phyloP scores from a whole-genome alignment of 2,113 vertebrate genomes.

The Rhinopomastus cyanomelas region DNA sequence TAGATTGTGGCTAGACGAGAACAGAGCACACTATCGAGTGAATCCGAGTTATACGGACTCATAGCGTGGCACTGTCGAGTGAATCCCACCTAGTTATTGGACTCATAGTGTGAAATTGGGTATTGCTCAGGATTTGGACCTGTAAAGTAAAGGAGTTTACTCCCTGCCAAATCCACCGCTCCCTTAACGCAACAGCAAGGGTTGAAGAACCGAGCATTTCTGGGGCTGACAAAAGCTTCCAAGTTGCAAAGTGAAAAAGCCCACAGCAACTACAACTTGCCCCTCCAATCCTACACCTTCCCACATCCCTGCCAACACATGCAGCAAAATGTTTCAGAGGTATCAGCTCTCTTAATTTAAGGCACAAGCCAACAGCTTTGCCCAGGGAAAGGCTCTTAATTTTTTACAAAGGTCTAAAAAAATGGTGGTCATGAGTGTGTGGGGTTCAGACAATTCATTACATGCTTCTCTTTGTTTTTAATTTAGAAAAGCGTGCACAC shows the following conservation, averaged over 20 bases:
- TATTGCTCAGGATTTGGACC: no score
- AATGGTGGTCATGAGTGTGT: neutral
- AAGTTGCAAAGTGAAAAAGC: conserved; percentile 9
- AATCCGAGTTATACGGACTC: no score
- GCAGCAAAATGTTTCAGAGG: neutral
- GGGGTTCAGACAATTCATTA: neutral
- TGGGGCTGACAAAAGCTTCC: conserved; percentile 10
- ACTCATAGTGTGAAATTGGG: no score
- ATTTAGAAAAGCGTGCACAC: neutral
- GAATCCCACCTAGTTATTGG: no score
- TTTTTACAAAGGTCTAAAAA: neutral
- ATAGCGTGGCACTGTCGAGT: no score
- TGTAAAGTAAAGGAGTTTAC: no score
- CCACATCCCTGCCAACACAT: conserved; percentile 30
- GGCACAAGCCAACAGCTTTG: neutral
- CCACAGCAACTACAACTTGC: neutral
- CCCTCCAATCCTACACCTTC: conserved; percentile 24
- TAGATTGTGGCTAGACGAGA: no score
- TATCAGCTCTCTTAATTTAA: neutral
- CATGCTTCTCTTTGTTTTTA: neutral
- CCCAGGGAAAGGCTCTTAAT: neutral
- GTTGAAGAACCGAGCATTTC: neutral
- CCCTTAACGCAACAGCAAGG: no score
- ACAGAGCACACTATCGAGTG: no score
- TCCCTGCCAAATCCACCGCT: no score